phyloP scores from a whole-genome alignment of 2,888 invertebrate species.

The Cryptus viduatorius region DNA sequence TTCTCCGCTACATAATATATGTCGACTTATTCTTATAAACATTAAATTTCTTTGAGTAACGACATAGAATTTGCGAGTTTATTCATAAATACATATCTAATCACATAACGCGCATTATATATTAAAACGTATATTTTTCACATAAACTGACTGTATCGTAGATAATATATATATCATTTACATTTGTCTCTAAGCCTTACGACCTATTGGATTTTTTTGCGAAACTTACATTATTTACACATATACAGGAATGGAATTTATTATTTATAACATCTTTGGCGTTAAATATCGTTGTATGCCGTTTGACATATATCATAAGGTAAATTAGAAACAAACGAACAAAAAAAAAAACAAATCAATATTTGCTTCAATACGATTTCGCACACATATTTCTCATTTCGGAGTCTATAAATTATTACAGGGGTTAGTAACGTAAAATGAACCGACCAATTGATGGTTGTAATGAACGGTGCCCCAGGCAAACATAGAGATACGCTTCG shows the following conservation, averaged over 20 bases:
- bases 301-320: neutral
- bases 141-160: neutral
- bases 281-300: constrained; percentile 6
- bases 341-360: neutral
- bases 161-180: neutral
- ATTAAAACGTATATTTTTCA: neutral
- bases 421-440: no score
- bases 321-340: neutral
- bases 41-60: neutral
- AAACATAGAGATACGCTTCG: no score
- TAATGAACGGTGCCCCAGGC: no score
- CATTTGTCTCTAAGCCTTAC: neutral
- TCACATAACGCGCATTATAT: constrained; percentile 1
- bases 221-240: constrained; percentile 52
- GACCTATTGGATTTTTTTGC: neutral
- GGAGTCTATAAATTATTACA: no score
- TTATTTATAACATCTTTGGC: constrained; percentile 8
- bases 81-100: neutral
- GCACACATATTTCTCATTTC: neutral
- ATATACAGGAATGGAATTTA: constrained; percentile 55
- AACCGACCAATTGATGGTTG: no score
- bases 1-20: neutral
- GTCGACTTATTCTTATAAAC: neutral
- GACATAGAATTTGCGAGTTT: constrained; percentile 4
- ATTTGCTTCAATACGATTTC: neutral